Base-by-base conservation (phyloP, 2,113 vertebrate genomes). In the Callipepla squamata region DNA sequence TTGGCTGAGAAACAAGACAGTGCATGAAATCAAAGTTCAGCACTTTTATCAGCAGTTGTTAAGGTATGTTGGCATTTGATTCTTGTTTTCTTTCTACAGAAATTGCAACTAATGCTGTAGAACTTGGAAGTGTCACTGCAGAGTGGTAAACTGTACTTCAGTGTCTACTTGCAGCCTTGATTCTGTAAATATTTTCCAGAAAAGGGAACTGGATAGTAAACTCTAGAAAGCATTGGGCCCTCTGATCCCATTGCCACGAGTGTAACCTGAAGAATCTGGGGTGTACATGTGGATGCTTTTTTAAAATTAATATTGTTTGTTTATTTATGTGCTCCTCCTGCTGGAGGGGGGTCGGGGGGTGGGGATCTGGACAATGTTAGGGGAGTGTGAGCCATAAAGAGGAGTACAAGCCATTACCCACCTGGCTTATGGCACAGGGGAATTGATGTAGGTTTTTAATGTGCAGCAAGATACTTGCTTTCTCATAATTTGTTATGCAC, bases 1-100 rank as follows among this genome's bases (percentile, higher is more conserved):
- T 42, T 96, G 96, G 96, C 96, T 98, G 93, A 98, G 98, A 79
- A 96, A 97, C 48, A 97, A 96, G 91, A 97, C 96, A 0, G 66
- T 96, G 10, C 98, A 98, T 80, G 98, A 98, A 93, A 98, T 99
- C 95, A 99, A 98, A 97, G 98, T 99, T 50, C 98, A 99, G 53
- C 97, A 98, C 94, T 98, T 97, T 96, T 97, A 97, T 67, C 98
- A 98, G 94, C 98, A 97, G 67, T 96, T 99, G 87, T 91, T 99
- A 20, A 98, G 99, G 99, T 99, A 95, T 69, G 96, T 93, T 79
- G 23, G 2, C 1, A 2, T 89, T 87, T 76, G 65, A 12, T 59
- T 44, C 7, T n/a, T 58, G 7, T 53, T 80, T 77, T 53, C 13
- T 44, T 59, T 91, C 66, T 45, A 63, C 70, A 44, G 17, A 78